These are phyloP conservation scores for Scomberomorus guttatus DNA, from an alignment of 2,797 vertebrate species.

Conservation along the genomic window DNA sequence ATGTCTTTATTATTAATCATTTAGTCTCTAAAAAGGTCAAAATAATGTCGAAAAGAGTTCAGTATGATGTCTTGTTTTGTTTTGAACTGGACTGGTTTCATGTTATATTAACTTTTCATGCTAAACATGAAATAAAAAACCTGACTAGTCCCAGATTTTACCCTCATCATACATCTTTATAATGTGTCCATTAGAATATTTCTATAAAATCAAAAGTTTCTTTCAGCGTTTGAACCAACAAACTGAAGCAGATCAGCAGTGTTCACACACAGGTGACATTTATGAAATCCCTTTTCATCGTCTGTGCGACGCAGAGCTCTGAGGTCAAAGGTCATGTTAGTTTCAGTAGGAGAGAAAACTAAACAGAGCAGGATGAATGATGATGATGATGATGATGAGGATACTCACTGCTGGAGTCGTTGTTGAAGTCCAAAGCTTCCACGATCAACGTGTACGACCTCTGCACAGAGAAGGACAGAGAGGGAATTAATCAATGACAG, in stretches of 20 bases:
- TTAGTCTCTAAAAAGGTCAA: too few species aligned
- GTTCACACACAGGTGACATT: neutral
- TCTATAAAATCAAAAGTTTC: too few species aligned
- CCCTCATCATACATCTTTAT: too few species aligned
- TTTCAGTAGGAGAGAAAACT: neutral
- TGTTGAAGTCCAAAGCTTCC: slow-evolving; percentile 94
- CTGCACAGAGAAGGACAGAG: slow-evolving; percentile 79
- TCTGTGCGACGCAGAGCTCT: neutral
- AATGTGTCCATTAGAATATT: too few species aligned
- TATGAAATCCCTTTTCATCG: neutral
- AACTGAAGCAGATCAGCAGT: neutral
- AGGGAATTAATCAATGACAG: neutral
- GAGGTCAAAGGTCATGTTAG: neutral
- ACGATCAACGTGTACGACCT: slow-evolving; percentile 94
- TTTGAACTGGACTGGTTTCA: too few species aligned
- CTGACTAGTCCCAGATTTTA: too few species aligned
- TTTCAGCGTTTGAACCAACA: neutral
- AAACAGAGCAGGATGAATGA: neutral
- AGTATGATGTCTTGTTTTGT: too few species aligned
- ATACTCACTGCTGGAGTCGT: slow-evolving; percentile 90
- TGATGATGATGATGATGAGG: neutral
- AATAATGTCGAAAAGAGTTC: too few species aligned
- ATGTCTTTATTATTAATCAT: too few species aligned
- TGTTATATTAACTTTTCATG: too few species aligned
- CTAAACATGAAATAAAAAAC: too few species aligned